Evolutionary conservation across 2,888 invertebrate genomes (phyloP).

Genomic region (Suillia variegata): DNA sequence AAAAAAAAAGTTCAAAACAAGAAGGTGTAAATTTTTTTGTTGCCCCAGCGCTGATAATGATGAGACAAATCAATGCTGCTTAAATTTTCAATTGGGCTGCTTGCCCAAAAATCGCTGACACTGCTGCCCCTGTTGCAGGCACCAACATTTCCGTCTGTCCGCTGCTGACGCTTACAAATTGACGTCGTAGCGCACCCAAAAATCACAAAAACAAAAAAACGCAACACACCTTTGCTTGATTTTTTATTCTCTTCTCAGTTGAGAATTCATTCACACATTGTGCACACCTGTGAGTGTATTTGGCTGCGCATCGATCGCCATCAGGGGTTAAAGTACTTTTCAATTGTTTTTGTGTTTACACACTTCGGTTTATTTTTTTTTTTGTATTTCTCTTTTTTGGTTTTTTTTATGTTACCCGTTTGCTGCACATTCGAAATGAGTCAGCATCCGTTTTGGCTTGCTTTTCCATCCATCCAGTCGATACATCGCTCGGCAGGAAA

Average conservation of each 20-base stretch:
- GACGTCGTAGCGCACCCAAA: no score
- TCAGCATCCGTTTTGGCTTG: not conserved
- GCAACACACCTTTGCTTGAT: conserved; percentile 1
- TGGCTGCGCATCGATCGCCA: no score
- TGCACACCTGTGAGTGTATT: not conserved
- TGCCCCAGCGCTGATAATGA: no score
- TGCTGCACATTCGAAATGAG: not conserved
- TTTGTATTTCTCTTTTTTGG: not conserved
- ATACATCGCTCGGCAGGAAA: not conserved
- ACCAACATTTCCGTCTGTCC: no score
- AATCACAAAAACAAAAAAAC: not conserved
- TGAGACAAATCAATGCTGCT: no score
- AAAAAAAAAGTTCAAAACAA: no score
- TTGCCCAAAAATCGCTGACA: not conserved
- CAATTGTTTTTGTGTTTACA: conserved; percentile 18
- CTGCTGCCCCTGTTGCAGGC: conserved; percentile 3
- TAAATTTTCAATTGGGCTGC: no score
- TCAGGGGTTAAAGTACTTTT: conserved; percentile 23
- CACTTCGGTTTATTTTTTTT: not conserved
- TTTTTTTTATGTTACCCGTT: no score
- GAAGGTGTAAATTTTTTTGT: no score
- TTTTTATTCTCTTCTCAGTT: conserved; percentile 10
- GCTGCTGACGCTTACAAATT: no score
- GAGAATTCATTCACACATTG: not conserved
- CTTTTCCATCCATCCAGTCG: not conserved